These are phyloP conservation scores for Bombyx mandarina DNA, from an alignment of 1,140 invertebrate genomes.

Conservation along the genomic window DNA sequence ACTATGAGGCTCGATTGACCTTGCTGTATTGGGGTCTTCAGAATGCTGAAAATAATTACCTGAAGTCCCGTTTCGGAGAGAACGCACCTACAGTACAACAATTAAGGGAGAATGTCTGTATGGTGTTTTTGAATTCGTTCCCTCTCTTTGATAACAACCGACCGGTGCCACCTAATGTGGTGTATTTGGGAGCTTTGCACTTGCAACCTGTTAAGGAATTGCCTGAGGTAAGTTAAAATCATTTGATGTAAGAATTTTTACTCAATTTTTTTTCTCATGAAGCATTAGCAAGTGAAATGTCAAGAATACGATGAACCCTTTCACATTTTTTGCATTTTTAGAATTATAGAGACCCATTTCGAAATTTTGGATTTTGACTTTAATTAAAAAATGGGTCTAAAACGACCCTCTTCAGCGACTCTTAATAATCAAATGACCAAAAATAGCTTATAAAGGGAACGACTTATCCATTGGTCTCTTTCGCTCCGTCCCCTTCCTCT, in stretches of 20 bases:
- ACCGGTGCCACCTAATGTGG: conserved; percentile 2
- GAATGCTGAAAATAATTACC: not conserved
- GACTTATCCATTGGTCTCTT: too few species aligned
- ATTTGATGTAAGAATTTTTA: not conserved
- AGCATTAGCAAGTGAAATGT: too few species aligned
- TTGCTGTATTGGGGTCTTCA: not conserved
- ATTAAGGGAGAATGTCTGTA: not conserved
- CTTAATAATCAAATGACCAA: too few species aligned
- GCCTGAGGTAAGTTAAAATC: not conserved
- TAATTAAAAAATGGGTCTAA: too few species aligned
- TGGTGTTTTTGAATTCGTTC: conserved; percentile 3
- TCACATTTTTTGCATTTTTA: too few species aligned
- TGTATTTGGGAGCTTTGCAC: conserved; percentile 5
- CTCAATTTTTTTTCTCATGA: too few species aligned
- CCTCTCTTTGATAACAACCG: conserved; percentile 6
- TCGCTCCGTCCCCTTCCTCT: too few species aligned
- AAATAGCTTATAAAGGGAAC: too few species aligned
- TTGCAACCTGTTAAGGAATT: conserved; percentile 4
- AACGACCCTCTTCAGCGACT: too few species aligned
- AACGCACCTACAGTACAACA: conserved; percentile 1
- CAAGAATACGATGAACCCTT: too few species aligned
- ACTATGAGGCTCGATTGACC: not conserved
- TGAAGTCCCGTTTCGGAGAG: not conserved
- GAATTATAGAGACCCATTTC: too few species aligned
- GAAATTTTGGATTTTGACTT: too few species aligned